These are phyloP conservation scores for Noctuana brunneofusca DNA, from an alignment of 2,888 invertebrate species.

Conservation along the genomic window DNA sequence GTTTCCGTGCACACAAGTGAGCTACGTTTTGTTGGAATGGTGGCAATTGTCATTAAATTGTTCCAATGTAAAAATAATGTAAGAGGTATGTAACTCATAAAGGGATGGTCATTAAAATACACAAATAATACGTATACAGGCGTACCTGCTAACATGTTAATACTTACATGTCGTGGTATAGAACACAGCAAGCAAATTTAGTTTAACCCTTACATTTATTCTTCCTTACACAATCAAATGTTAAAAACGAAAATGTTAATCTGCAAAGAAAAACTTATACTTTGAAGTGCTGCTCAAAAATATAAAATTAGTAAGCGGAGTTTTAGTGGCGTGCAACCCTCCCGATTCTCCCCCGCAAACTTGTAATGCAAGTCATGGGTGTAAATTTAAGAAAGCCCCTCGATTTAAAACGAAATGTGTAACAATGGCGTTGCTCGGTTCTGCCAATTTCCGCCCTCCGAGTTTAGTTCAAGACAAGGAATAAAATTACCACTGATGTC, in stretches of 20 bases:
- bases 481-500: conserved; percentile 67
- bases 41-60: conserved; percentile 35
- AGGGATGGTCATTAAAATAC: too few relatives aligned
- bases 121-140: too few relatives aligned
- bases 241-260: conserved; percentile 2
- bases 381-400: conserved; percentile 81
- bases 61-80: not conserved
- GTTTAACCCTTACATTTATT: not conserved
- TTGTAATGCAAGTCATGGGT: conserved; percentile 76
- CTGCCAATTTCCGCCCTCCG: conserved; percentile 78
- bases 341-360: conserved; percentile 54
- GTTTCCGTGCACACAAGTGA: conserved; percentile 31
- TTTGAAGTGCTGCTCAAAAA: conserved; percentile 32
- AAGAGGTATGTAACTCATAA: too few relatives aligned
- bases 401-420: conserved; percentile 80
- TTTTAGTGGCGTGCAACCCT: conserved; percentile 47
- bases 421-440: conserved; percentile 75
- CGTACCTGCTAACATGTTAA: too few relatives aligned
- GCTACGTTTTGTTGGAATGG: conserved; percentile 28
- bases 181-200: too few relatives aligned
- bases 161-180: not conserved
- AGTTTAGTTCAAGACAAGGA: conserved; percentile 70
- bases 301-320: conserved; percentile 31
- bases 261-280: conserved; percentile 19
- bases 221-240: not conserved